phyloP scores from a whole-genome alignment of 2,113 vertebrate genomes.

The Ammospiza caudacuta region DNA sequence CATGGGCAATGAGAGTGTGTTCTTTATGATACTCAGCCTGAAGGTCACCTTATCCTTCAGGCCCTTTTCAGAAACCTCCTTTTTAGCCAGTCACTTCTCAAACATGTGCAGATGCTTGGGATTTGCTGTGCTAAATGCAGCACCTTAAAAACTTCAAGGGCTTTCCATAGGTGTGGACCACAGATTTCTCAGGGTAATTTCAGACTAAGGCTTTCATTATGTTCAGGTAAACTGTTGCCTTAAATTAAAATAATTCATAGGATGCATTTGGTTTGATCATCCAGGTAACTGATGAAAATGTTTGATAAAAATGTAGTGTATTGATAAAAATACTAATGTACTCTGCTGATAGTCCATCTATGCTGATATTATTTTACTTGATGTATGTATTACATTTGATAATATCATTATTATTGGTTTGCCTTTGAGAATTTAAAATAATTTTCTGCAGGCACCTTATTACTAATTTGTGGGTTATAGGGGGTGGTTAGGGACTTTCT shows the following conservation, averaged over 20 bases:
- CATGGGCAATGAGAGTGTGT: background rate
- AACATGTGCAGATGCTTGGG: background rate
- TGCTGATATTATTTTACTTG: background rate
- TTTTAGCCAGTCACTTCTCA: background rate
- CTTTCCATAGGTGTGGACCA: background rate
- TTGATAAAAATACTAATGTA: background rate
- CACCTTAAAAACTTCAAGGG: background rate
- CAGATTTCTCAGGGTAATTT: background rate
- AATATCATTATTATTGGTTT: background rate
- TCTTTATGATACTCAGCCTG: background rate
- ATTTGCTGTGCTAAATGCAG: background rate
- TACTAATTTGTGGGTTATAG: background rate
- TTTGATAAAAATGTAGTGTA: background rate
- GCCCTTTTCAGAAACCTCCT: background rate
- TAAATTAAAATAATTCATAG: background rate
- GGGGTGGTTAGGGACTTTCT: too few relatives aligned
- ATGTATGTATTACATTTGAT: background rate
- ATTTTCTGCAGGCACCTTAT: background rate
- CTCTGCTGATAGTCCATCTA: background rate
- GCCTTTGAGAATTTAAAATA: background rate
- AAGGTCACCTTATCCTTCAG: background rate
- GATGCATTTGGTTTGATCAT: background rate
- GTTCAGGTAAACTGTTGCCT: background rate
- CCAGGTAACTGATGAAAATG: background rate
- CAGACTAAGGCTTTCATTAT: background rate